Evolutionary conservation across 2,888 invertebrate species (phyloP), one percentile per base, ranked within the genome.

Genomic region (Callimorpha dominula): DNA sequence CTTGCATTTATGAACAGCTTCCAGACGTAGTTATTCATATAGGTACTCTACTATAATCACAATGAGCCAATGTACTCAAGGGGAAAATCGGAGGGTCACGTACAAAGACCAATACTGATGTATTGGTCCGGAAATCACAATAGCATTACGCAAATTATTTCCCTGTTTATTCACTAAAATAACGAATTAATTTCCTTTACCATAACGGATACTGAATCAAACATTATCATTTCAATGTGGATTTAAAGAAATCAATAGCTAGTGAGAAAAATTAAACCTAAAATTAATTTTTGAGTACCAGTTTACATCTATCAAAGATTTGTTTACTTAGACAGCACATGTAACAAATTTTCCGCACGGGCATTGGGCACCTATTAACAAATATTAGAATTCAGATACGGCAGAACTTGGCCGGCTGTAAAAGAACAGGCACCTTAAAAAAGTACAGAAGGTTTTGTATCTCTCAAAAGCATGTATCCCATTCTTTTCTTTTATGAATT

Each of bases 91-190:
- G 71, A 84, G 84, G 85, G 83, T 85, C 72, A 74, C 71, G 69
- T 78, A 85, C 81, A 85, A 83, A 84, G 78, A 80, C 78, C 74
- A 62, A 78, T 76, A 76, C 77, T 80, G 77, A 78, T 78, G 76
- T 84, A 82, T 82, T 84, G 74, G 80, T 78, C 77, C 83, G 85
- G 83, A 83, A 80, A 82, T 82, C 82, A 82, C 82, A 84, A 84
- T 82, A 77, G 82, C 77, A 76, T 75, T 73, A 82, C 76, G 80
- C 82, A 82, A 83, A 83, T 84, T 82, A 84, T 31, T 31, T 77
- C 84, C 76, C 62, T 74, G 82, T 68, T 77, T 77, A 72, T 74
- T 78, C 68, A 68, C 71, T 75, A 78, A 79, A 80, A 84, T 84
- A 78, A 80, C 79, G 69, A 80, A 75, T 78, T 42, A 71, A 84